These are phyloP conservation scores for Chiropotes sagulatus DNA, from an alignment of 2,797 vertebrate species.

Conservation along the genomic window DNA sequence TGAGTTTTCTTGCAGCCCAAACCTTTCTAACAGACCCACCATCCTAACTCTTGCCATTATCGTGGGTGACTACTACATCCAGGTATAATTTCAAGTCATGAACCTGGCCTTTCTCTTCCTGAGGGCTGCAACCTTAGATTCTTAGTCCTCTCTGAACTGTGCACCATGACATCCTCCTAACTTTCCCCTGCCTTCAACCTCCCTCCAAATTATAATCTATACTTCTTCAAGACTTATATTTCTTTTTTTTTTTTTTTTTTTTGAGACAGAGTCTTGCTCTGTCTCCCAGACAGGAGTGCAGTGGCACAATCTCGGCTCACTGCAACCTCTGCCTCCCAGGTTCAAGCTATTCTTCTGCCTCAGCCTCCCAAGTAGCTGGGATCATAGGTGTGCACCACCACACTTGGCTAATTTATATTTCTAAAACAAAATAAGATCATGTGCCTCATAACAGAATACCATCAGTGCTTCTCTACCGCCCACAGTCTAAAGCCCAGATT, in stretches of 20 bases:
- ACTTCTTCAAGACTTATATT: neutral
- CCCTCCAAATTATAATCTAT: neutral
- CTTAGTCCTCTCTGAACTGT: neutral
- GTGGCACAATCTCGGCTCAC: too few relatives aligned
- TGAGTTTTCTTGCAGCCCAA: neutral
- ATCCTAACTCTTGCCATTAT: neutral
- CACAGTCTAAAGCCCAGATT: neutral
- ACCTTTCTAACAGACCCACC: neutral
- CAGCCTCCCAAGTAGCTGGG: too few relatives aligned
- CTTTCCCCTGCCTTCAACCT: neutral
- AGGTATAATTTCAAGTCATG: neutral
- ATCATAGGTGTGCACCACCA: too few relatives aligned
- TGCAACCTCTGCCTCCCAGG: too few relatives aligned
- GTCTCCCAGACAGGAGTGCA: too few relatives aligned
- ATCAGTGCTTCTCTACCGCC: too few relatives aligned
- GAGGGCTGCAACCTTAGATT: neutral
- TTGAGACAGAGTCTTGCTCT: too few relatives aligned
- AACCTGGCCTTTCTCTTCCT: neutral
- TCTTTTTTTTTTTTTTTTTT: neutral
- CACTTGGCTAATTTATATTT: neutral
- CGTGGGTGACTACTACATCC: fast-evolving
- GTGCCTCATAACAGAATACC: neutral
- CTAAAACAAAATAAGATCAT: neutral
- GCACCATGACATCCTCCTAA: neutral
- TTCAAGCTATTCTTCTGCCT: too few relatives aligned